phyloP scores from a whole-genome alignment of 1,140 invertebrate species.

The Pissodes strobi region DNA sequence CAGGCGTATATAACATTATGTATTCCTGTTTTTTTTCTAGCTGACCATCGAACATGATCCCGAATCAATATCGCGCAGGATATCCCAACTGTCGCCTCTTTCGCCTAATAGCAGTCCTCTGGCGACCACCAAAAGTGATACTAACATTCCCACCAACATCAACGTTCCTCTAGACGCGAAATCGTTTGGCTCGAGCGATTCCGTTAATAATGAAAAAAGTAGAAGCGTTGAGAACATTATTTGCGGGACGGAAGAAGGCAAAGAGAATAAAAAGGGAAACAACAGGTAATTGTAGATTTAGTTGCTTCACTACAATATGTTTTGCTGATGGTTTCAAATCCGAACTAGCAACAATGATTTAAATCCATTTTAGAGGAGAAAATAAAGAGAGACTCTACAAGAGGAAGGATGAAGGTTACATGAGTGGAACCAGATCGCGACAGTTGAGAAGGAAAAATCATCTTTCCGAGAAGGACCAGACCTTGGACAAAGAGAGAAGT shows the following conservation, averaged over 20 bases:
- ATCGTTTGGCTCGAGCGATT: conserved; percentile 42
- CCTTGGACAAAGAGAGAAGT: conserved; percentile 74
- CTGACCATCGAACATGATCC: conserved; percentile 89
- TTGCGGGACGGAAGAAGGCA: conserved; percentile 1
- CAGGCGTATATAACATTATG: no score
- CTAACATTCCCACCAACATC: conserved; percentile 51
- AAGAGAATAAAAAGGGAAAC: conserved; percentile 19
- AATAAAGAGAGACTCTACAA: conserved; percentile 70
- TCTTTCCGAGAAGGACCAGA: conserved; percentile 52
- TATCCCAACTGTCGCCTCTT: conserved; percentile 42
- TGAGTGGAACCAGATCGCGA: conserved; percentile 56
- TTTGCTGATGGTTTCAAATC: no score
- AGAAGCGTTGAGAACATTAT: conserved; percentile 24
- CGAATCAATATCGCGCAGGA: conserved; percentile 63
- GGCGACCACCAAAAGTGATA: conserved; percentile 52
- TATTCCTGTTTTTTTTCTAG: no score
- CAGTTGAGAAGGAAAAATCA: conserved; percentile 57
- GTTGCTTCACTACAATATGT: no score
- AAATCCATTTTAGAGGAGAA: conserved; percentile 52
- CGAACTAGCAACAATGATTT: no score
- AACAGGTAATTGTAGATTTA: no score
- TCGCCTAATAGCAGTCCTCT: conserved; percentile 52
- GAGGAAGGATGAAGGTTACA: conserved; percentile 65
- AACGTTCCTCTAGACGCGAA: conserved; percentile 35
- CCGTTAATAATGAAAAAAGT: conserved; percentile 23